phyloP scores from a whole-genome alignment of 2,888 invertebrate genomes.

The Pteria penguin region DNA sequence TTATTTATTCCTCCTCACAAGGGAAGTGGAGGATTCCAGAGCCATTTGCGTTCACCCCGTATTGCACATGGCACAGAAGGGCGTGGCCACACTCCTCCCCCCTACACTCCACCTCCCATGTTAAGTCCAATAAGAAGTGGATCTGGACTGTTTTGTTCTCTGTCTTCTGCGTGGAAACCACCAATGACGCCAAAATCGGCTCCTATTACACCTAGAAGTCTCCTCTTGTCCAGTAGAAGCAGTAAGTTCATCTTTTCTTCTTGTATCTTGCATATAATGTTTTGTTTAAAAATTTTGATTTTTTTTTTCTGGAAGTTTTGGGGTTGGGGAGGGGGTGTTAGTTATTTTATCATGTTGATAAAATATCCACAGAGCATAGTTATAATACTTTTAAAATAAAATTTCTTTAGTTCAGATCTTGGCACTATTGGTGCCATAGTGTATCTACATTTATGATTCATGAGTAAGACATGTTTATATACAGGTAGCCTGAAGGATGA shows the following conservation, averaged over 20 bases:
- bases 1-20: conserved; percentile 80
- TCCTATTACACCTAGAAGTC: conserved; percentile 69
- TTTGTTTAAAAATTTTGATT: too few species aligned
- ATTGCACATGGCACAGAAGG: conserved; percentile 65
- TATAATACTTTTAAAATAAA: too few species aligned
- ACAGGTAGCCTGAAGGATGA: conserved; percentile 19
- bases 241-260: conserved; percentile 18
- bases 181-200: conserved; percentile 76
- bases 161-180: conserved; percentile 62
- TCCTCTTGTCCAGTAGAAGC: conserved; percentile 31
- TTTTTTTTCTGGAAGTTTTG: too few species aligned
- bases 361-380: too few species aligned
- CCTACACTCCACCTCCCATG: conserved; percentile 96
- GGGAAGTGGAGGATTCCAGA: conserved; percentile 82
- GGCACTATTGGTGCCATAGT: neutral
- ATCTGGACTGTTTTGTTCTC: conserved; percentile 88
- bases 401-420: neutral
- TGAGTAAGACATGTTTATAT: neutral
- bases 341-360: too few species aligned
- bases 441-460: neutral
- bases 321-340: too few species aligned
- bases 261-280: too few species aligned
- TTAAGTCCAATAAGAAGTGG: conserved; percentile 94
- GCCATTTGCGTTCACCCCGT: conserved; percentile 82
- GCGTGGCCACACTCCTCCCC: conserved; percentile 81